phyloP scores from a whole-genome alignment of 64 coral and sea anemone genomes.

The Actinia equina region DNA sequence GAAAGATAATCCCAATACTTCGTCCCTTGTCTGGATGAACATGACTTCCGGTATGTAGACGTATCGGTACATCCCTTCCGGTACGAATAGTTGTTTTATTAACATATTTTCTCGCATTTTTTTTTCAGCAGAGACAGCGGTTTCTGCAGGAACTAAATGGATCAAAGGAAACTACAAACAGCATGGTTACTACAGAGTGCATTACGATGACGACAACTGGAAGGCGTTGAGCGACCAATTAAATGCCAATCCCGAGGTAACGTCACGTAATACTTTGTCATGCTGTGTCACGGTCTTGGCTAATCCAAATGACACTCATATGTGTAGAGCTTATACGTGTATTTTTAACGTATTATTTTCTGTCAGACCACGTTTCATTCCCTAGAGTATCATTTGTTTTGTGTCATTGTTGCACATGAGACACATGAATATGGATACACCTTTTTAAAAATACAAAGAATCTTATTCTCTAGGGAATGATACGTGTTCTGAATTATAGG shows the following conservation, averaged over 20 bases:
- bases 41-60: conserved; percentile 41
- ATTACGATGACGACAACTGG: conserved; percentile 66
- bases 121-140: conserved; percentile 26
- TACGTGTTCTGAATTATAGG: too few relatives aligned
- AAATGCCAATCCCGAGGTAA: conserved; percentile 36
- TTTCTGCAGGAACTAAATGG: conserved; percentile 39
- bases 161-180: conserved; percentile 69
- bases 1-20: conserved; percentile 17
- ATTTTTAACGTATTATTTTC: too few relatives aligned
- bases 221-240: conserved; percentile 29
- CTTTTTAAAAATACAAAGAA: too few relatives aligned
- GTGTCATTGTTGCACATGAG: too few relatives aligned
- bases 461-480: too few relatives aligned
- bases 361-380: too few relatives aligned
- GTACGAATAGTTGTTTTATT: too few relatives aligned
- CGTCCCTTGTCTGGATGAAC: conserved; percentile 75
- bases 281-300: too few relatives aligned
- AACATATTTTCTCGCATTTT: not conserved
- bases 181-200: conserved; percentile 69
- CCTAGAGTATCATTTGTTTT: too few relatives aligned
- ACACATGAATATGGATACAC: too few relatives aligned
- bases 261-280: not conserved
- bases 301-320: not conserved
- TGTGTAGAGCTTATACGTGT: too few relatives aligned
- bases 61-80: not conserved